Evolutionary conservation across 2,888 invertebrate species (phyloP), one percentile per base, ranked within the genome.

Genomic region (Drosophila fulvimacula): DNA sequence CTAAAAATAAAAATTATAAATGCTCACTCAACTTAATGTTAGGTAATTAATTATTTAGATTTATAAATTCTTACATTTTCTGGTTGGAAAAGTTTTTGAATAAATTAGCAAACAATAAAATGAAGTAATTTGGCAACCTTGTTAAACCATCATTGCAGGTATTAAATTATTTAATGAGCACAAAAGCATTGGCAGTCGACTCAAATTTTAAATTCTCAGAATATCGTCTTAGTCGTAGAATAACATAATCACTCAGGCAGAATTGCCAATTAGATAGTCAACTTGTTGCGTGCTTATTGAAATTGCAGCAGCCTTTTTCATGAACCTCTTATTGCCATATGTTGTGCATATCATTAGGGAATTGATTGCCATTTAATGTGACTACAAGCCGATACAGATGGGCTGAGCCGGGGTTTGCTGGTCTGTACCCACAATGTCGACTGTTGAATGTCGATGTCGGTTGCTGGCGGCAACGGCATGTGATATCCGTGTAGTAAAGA

Each of bases 281-380:
- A 55, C 56, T 17, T 60, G 48, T 53, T 46, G 21, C 36, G 53
- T 30, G 19, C 38, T 32, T 36, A 57, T 17, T 36, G 17, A 38
- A 32, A 46, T 19, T 30, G 32, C 39, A 15, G 46, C 52, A 24
- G 9, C 10, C 10, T 24, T 9, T 13, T 39, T 27, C 39, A 30
- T 42, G 11, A 6, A 24, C 36, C 2, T 13, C 27, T 10, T 21
- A 21, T n/a, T 10, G 27, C 21, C 59, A 68, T 76, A 61, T 76
- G 58, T 48, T 60, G 17, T 21, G 53, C 36, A 67, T 53, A 30
- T 11, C 44, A 63, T 49, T 59, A 32, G 59, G 32, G 44, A 62
- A 51, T 69, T 73, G 52, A 73, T 66, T 64, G 51, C 32, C 58
- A 62, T 69, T 66, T 59, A 55, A 69, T 69, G 52, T 44, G 51